These are phyloP conservation scores for Aurelia coerulea DNA, from an alignment of 30 jellyfish, hydroid and myxozoan species.

Conservation along the genomic window DNA sequence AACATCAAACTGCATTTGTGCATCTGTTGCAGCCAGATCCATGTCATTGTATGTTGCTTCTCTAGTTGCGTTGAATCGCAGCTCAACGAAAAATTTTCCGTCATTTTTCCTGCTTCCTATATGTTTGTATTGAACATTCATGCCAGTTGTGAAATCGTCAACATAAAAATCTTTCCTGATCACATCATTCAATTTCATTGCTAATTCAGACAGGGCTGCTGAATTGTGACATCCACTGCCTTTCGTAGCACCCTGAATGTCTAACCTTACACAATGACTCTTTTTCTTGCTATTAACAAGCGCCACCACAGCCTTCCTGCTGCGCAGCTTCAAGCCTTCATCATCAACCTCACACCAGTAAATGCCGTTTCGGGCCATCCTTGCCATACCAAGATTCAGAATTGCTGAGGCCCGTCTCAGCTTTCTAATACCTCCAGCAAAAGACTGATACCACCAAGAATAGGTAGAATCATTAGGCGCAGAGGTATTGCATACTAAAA, in stretches of 20 bases:
- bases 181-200: not conserved
- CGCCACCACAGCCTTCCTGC: conserved; percentile 81
- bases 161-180: conserved; percentile 31
- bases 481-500: conserved; percentile 76
- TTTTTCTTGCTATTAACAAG: conserved; percentile 50
- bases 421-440: conserved; percentile 31
- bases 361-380: conserved; percentile 48
- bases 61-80: conserved; percentile 6
- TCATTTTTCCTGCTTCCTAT: not conserved
- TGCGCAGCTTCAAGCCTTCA: conserved; percentile 69
- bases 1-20: conserved; percentile 43
- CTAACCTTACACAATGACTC: conserved; percentile 57
- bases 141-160: not conserved
- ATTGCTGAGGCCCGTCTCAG: conserved; percentile 27
- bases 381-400: conserved; percentile 43
- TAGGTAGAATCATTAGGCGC: conserved; percentile 36
- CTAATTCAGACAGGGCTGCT: not conserved
- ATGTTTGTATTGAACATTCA: not conserved
- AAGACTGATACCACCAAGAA: conserved; percentile 77
- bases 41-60: not conserved
- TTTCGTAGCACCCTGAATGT: conserved; percentile 2
- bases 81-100: conserved; percentile 19
- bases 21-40: conserved; percentile 48
- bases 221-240: conserved; percentile 40
- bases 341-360: conserved; percentile 93